Evolutionary conservation across 2,888 invertebrate genomes (phyloP), one percentile per base, ranked within the genome.

Genomic region (Erebia aethiops): DNA sequence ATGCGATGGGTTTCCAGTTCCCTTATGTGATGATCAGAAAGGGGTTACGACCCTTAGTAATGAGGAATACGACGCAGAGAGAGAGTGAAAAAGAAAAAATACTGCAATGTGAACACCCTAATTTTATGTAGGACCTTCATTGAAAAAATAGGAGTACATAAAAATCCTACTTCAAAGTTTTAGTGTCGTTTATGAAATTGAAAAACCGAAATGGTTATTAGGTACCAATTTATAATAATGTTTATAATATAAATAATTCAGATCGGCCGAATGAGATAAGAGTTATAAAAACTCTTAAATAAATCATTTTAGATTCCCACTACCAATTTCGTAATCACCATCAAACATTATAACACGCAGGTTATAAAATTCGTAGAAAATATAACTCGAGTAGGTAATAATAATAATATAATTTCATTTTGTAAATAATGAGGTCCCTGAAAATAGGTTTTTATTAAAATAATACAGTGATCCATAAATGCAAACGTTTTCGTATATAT

Each of bases 291-390:
- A 56, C 43, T 49, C 7, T 51, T 16, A 52, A 52, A 54, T 35
- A 64, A 52, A 60, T 67, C 11, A 67, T 51, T 67, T 60, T 54
- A 54, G 41, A 64, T 64, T 35, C n/a, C 8, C 11, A 64, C 13
- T 21, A 62, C 26, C 49, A 49, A 62, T 62, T 49, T 46, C 46
- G 18, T 49, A 21, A 16, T 64, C 11, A 10, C 11, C 9, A 51
- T 11, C 46, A 46, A 18, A 21, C 43, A 21, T 21, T n/a, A 26
- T 21, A 63, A 63, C 64, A 54, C 57, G 49, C 41, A 57, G 26
- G 21, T 46, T 10, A 16, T 57, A 67, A 67, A 21, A 61, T 5
- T 46, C 16, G 9, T 9, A 9, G 18, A 1, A 54, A 54, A 16
- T 11, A 46, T 46, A 46, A 13, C 46, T 2, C 4, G 46, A 13